These are phyloP conservation scores for Argyresthia goedartella DNA, from an alignment of 2,888 invertebrate species.

Conservation along the genomic window DNA sequence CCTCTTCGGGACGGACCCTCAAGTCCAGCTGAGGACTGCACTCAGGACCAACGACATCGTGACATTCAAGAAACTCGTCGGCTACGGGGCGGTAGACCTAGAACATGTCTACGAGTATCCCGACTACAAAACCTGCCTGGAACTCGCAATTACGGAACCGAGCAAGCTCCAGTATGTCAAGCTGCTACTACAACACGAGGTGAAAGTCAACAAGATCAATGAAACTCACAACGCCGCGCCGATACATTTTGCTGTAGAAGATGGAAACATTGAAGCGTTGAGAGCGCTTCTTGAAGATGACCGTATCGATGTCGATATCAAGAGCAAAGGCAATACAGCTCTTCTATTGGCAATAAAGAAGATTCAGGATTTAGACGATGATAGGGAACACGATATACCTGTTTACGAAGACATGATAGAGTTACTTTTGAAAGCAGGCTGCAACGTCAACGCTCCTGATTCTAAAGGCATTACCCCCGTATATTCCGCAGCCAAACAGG, in stretches of 20 bases:
- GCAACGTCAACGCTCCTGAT: slow-evolving; percentile 69
- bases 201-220: slow-evolving; percentile 72
- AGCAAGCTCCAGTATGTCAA: slow-evolving; percentile 68
- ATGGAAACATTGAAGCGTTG: slow-evolving; percentile 59
- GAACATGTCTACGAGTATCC: slow-evolving; percentile 69
- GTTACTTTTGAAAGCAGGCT: slow-evolving; percentile 64
- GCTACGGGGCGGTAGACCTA: slow-evolving; percentile 58
- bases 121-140: slow-evolving; percentile 71
- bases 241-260: slow-evolving; percentile 75
- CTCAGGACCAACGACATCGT: slow-evolving; percentile 62
- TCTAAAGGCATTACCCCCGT: slow-evolving; percentile 67
- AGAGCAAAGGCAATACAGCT: slow-evolving; percentile 64
- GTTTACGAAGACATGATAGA: slow-evolving; percentile 62
- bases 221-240: slow-evolving; percentile 71
- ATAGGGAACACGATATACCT: slow-evolving; percentile 46
- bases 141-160: slow-evolving; percentile 65
- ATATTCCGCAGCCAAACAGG: slow-evolving; percentile 73
- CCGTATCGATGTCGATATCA: slow-evolving; percentile 58
- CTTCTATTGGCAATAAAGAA: slow-evolving; percentile 63
- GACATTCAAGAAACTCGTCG: slow-evolving; percentile 63
- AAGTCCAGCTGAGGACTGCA: slow-evolving; percentile 60
- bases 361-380: slow-evolving; percentile 60
- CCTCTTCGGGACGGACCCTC: slow-evolving; percentile 57
- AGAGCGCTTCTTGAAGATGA: slow-evolving; percentile 54
- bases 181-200: slow-evolving; percentile 70